These are phyloP conservation scores for Penaeus japonicus DNA, from an alignment of 1,140 invertebrate genomes.

Conservation along the genomic window DNA sequence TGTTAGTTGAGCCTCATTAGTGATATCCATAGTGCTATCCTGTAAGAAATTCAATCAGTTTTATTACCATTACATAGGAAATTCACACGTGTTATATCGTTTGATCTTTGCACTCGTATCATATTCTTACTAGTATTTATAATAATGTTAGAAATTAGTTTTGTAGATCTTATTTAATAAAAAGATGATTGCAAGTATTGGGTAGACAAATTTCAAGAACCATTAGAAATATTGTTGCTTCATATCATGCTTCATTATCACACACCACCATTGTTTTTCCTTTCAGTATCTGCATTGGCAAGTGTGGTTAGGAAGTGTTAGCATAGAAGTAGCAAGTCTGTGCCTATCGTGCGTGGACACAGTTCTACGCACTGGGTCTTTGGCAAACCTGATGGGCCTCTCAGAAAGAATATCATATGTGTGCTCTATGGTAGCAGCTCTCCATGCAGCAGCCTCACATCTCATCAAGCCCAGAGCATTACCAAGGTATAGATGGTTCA, in stretches of 20 bases:
- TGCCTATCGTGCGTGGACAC: conserved; percentile 63
- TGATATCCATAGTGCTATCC: too few relatives aligned
- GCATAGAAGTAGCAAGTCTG: conserved; percentile 62
- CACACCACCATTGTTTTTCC: conserved; percentile 27
- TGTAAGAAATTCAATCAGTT: too few relatives aligned
- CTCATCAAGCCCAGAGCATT: conserved; percentile 46
- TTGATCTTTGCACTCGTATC: too few relatives aligned
- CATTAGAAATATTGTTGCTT: not conserved
- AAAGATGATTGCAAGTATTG: too few relatives aligned
- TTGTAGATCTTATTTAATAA: too few relatives aligned
- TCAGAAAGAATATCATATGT: conserved; percentile 63
- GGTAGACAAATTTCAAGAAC: too few relatives aligned
- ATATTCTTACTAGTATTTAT: too few relatives aligned
- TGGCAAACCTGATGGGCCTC: conserved; percentile 63
- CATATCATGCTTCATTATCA: not conserved
- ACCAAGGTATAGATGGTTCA: conserved; percentile 29
- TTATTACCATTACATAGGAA: too few relatives aligned
- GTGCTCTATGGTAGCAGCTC: conserved; percentile 62
- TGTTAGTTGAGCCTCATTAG: too few relatives aligned
- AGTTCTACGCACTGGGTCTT: conserved; percentile 63
- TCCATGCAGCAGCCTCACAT: conserved; percentile 60
- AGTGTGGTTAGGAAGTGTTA: conserved; percentile 61
- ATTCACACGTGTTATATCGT: too few relatives aligned
- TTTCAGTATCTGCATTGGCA: conserved; percentile 64
- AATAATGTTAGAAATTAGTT: too few relatives aligned